These are phyloP conservation scores for Drosophila birchii DNA, from an alignment of 2,888 invertebrate genomes.

Conservation along the genomic window DNA sequence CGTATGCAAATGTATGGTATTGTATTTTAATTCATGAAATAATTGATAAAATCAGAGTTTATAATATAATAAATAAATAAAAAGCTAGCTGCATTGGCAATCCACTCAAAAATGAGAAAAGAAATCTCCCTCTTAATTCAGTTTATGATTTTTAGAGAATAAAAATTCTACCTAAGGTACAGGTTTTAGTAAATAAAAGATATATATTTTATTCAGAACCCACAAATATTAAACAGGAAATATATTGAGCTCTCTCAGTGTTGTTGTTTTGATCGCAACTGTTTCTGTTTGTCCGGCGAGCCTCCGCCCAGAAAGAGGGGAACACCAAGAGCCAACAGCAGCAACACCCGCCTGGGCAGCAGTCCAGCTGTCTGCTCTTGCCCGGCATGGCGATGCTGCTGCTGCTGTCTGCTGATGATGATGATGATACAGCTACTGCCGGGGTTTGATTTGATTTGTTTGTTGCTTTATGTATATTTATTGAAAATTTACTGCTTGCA, in stretches of 20 bases:
- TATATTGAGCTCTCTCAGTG: not conserved
- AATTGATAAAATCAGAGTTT: not conserved
- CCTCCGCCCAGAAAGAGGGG: slow-evolving; percentile 41
- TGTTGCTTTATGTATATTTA: slow-evolving; percentile 75
- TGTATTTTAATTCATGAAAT: not conserved
- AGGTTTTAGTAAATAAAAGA: no score
- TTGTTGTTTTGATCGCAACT: slow-evolving; percentile 12
- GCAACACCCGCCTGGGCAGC: slow-evolving; percentile 16
- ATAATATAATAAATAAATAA: not conserved
- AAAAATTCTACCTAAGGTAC: no score
- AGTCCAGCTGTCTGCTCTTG: slow-evolving; percentile 57
- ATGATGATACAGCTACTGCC: slow-evolving; percentile 35
- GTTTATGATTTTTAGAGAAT: not conserved
- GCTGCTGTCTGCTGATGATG: not conserved
- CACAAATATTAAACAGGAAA: not conserved
- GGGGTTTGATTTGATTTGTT: slow-evolving; percentile 70
- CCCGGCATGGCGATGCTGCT: slow-evolving; percentile 22
- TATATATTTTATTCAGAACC: not conserved
- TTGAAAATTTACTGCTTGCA: slow-evolving; percentile 78
- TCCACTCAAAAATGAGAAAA: not conserved
- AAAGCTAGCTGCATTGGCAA: not conserved
- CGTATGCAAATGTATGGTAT: not conserved
- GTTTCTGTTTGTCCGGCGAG: slow-evolving; percentile 59
- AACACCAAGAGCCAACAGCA: no score
- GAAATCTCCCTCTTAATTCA: not conserved